phyloP scores from a whole-genome alignment of 1,140 invertebrate species.

The Lysiphlebus fabarum region DNA sequence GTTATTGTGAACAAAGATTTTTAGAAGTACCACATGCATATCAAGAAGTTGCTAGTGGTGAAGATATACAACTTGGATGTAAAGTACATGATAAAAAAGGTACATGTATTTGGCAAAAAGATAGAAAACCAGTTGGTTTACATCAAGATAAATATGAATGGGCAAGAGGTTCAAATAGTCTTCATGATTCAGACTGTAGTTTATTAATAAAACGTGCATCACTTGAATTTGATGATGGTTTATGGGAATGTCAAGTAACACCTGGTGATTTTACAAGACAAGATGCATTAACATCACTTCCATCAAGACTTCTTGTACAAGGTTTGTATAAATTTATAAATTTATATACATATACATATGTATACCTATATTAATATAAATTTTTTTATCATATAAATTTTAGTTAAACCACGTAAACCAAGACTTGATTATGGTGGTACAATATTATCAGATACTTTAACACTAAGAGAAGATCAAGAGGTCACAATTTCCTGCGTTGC shows the following conservation, averaged over 20 bases:
- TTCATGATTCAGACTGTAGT: constrained; percentile 66
- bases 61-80: constrained; percentile 76
- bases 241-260: constrained; percentile 91
- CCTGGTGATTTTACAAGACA: constrained; percentile 61
- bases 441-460: constrained; percentile 62
- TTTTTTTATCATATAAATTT: constrained; percentile 36
- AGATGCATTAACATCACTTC: constrained; percentile 78
- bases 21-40: constrained; percentile 75
- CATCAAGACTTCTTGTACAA: constrained; percentile 76
- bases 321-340: constrained; percentile 77
- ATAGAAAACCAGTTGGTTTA: constrained; percentile 83
- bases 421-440: constrained; percentile 73
- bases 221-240: constrained; percentile 82
- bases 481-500: constrained; percentile 79
- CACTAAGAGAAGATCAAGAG: constrained; percentile 68
- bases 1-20: constrained; percentile 68
- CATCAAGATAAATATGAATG: constrained; percentile 87
- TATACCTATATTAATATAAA: no score
- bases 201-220: constrained; percentile 77
- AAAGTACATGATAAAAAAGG: constrained; percentile 82
- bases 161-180: constrained; percentile 61
- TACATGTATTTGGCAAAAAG: constrained; percentile 88
- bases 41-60: constrained; percentile 82
- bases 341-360: not conserved
- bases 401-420: constrained; percentile 78